Conservation (phyloP, 2,797 vertebrate genomes). For the Australoheros facetus region DNA sequence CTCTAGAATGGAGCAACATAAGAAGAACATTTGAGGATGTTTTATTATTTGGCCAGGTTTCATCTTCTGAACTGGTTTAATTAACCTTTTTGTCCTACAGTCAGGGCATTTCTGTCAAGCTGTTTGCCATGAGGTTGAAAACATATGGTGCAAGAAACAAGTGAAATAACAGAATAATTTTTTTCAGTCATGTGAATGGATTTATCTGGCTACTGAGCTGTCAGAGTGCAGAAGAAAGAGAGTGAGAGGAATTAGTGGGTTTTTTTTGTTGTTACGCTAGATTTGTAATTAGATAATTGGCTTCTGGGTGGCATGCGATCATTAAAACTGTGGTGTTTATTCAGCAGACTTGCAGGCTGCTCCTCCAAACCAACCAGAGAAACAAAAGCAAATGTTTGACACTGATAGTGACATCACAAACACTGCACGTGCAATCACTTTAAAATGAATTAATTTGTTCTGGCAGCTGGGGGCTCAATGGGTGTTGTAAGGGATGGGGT, state of each 20-base stretch:
- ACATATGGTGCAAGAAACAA: background rate
- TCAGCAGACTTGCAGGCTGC: conserved; percentile 52
- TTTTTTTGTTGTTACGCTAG: conserved; percentile 9
- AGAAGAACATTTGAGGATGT: background rate
- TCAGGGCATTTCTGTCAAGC: background rate
- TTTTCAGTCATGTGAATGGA: background rate
- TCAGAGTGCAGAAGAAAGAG: background rate
- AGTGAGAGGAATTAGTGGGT: background rate
- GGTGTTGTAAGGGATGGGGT: background rate
- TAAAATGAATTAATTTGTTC: conserved; percentile 35
- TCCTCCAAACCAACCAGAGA: conserved; percentile 59
- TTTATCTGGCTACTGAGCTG: background rate
- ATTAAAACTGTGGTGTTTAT: conserved; percentile 68
- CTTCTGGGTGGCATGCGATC: conserved; percentile 47
- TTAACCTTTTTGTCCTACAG: too few relatives aligned
- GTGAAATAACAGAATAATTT: background rate
- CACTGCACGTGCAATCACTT: conserved; percentile 31
- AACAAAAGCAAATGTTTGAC: conserved; percentile 74
- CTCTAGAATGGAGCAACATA: fast-evolving
- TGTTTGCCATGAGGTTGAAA: background rate
- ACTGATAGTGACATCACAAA: conserved; percentile 26
- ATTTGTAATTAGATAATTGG: conserved; percentile 71
- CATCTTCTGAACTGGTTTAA: background rate
- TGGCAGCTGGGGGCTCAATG: conserved; percentile 40
- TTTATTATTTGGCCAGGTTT: background rate